Evolutionary conservation across 2,113 vertebrate species (phyloP), one percentile per base, ranked within the genome.

Genomic region (Indri indri): DNA sequence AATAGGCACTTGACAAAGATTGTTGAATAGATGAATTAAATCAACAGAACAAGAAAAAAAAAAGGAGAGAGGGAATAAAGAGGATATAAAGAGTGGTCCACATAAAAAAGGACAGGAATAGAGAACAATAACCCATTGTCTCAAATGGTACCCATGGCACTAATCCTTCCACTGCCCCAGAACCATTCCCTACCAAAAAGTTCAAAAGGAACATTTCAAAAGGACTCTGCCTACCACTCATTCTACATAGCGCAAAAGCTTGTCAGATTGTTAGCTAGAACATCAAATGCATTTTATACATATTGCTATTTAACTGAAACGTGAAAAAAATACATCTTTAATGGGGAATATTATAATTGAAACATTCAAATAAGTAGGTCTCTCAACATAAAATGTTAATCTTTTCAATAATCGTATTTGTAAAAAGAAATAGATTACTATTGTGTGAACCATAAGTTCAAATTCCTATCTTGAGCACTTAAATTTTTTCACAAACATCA

Each of bases 311-410:
- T 89, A 95, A 59, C 1, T 30, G 16, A 27, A 84, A 97, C 94
- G 45, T 94, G 81, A 77, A 88, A 93, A 90, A 47, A 74, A 71
- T 18, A 25, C 1, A 91, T 14, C 22, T 65, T 87, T n/a, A 96
- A 45, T 50, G 85, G 50, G 32, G 8, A 87, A 85, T 82, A 68
- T 74, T 70, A 34, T 86, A 90, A 87, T 37, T 92, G 87, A 96
- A 85, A 47, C 68, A 37, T 86, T 89, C 77, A 91, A 84, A 45
- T 80, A 85, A 79, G 47, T 76, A 57, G 71, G 6, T 17, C 82
- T 91, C 90, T 92, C 86, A 94, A 90, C 63, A 92, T 52, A 88
- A 94, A 93, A 79, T 97, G 76, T 54, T 86, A 85, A 91, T 70
- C 73, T 86, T 71, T 77, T 77, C 65, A 90, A 83, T 70, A 90